phyloP scores from a whole-genome alignment of 1,140 invertebrate genomes.

The Harpegnathos saltator region DNA sequence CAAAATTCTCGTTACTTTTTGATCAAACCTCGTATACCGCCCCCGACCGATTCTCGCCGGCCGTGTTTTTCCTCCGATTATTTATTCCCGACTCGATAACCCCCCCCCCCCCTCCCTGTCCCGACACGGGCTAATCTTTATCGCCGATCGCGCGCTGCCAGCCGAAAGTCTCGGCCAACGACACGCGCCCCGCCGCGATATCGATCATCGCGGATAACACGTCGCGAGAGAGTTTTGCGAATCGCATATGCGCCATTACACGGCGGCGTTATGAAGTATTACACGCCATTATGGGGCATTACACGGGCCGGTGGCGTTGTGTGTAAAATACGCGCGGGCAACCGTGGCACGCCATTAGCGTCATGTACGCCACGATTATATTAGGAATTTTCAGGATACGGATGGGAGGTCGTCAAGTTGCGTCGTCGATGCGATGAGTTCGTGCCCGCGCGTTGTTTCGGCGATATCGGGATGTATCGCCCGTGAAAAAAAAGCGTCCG shows the following conservation, averaged over 20 bases:
- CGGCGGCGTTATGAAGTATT: not conserved
- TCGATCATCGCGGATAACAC: not conserved
- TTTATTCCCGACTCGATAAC: not conserved
- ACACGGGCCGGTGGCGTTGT: no score
- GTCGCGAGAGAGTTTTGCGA: conserved; percentile 25
- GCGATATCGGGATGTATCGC: no score
- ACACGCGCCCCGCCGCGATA: not conserved
- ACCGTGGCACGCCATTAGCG: no score
- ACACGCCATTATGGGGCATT: not conserved
- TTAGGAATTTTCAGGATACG: no score
- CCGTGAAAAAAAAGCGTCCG: no score
- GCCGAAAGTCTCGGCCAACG: conserved; percentile 22
- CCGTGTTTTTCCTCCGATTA: not conserved
- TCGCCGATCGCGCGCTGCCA: conserved; percentile 9
- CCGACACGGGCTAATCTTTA: conserved; percentile 9
- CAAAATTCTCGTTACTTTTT: no score
- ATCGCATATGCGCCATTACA: not conserved
- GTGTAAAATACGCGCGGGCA: no score
- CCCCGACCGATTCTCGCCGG: not conserved
- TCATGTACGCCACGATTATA: no score
- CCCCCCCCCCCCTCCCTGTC: no score
- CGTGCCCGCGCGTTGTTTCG: no score
- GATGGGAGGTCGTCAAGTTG: no score
- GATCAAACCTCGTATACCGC: not conserved
- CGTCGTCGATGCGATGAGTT: no score